Conservation (phyloP, 2,797 vertebrate species). For the Falco peregrinus region DNA sequence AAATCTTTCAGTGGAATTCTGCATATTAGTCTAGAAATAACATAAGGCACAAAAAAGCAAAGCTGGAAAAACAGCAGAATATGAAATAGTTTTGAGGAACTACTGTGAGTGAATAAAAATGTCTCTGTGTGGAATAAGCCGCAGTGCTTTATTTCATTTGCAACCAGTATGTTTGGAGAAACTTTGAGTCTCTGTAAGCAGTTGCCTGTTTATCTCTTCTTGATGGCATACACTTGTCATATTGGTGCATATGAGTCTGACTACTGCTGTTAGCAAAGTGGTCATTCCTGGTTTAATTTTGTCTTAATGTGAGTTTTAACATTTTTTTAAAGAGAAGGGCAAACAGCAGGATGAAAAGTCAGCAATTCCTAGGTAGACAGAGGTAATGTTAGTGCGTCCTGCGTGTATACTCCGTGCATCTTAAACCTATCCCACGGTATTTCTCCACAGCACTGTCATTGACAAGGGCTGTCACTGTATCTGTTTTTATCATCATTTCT, state of each 20-base stretch:
- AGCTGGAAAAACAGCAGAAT: background rate
- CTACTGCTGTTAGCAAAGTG: background rate
- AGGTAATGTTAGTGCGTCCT: background rate
- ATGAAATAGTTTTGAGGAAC: background rate
- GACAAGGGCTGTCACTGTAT: background rate
- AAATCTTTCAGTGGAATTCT: constrained; percentile 10
- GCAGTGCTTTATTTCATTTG: background rate
- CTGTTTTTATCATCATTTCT: background rate
- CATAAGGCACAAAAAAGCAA: background rate
- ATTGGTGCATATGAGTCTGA: background rate
- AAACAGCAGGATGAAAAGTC: background rate
- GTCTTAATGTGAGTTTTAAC: background rate
- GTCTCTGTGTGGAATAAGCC: background rate
- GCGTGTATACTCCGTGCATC: background rate
- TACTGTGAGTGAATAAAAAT: background rate
- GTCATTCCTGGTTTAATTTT: background rate
- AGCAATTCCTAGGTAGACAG: background rate
- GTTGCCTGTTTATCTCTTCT: background rate
- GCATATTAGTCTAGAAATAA: background rate
- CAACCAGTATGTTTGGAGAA: background rate
- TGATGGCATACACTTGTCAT: background rate
- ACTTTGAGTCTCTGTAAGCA: background rate
- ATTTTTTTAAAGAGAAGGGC: background rate
- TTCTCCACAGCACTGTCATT: background rate
- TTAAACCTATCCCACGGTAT: background rate